Conservation (phyloP, 1,140 invertebrate species). For the Sminthurides bifidus region DNA sequence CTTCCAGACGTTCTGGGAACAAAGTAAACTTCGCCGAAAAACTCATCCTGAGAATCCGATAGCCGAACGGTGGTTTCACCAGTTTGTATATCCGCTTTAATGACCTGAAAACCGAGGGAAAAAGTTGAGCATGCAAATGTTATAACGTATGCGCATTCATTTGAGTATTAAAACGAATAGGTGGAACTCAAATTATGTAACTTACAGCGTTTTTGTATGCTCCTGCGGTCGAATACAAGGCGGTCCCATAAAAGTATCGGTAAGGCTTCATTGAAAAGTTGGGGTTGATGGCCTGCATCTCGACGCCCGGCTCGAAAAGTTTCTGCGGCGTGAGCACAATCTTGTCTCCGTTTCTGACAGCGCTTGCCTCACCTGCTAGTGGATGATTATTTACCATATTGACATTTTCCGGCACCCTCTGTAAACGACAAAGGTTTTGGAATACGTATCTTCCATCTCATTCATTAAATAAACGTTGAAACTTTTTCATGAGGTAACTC, state of each 20-base stretch:
- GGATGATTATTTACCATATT: constrained; percentile 11
- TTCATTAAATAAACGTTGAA: too few species aligned
- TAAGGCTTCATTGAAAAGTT: constrained; percentile 35
- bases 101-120: too few species aligned
- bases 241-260: constrained; percentile 26
- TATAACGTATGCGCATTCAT: too few species aligned
- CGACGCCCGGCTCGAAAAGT: constrained; percentile 27
- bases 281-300: constrained; percentile 37
- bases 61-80: too few species aligned
- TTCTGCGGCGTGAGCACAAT: constrained; percentile 29
- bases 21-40: constrained; percentile 2
- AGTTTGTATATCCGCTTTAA: too few species aligned
- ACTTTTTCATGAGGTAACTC: too few species aligned
- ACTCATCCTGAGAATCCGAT: too few species aligned
- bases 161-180: too few species aligned
- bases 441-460: neutral
- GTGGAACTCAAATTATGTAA: too few species aligned
- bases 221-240: constrained; percentile 3
- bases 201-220: constrained; percentile 23
- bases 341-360: constrained; percentile 21
- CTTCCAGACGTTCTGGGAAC: neutral
- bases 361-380: constrained; percentile 19
- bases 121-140: too few species aligned
- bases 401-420: neutral
- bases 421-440: neutral